A percentile compares a stretch with the other conserved stretches of the same genome.
These are phyloP conservation scores for Pristionchus pacificus DNA, from an alignment of 1,140 invertebrate genomes.

Conservation along the genomic window DNA sequence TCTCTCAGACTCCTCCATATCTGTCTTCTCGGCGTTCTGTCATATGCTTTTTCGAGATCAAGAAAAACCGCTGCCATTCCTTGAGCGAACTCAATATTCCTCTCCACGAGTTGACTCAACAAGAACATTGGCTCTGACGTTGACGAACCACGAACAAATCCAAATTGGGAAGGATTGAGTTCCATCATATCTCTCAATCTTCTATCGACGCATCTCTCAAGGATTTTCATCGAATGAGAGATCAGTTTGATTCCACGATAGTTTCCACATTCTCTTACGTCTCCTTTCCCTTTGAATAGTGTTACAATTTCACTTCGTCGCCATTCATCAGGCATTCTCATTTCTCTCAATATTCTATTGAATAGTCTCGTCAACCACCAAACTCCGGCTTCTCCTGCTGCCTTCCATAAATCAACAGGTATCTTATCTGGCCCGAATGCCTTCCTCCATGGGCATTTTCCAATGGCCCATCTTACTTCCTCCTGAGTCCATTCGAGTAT, in stretches of 20 bases:
- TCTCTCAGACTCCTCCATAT: neutral
- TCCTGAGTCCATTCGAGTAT: neutral
- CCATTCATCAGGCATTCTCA: neutral
- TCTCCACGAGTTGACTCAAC: neutral
- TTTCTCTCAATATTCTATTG: neutral
- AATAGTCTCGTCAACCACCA: neutral
- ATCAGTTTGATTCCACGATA: neutral
- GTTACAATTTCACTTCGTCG: neutral
- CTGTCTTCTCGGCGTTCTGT: too few relatives aligned
- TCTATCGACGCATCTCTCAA: neutral
- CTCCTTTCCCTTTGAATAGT: neutral
- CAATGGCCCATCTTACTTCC: neutral
- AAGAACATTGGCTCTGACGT: neutral
- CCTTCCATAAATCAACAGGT: neutral
- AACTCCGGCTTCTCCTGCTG: neutral
- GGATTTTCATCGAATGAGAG: neutral
- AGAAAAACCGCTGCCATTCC: too few relatives aligned
- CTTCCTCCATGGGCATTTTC: neutral
- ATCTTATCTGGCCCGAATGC: neutral
- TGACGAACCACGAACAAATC: neutral
- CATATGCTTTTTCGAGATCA: too few relatives aligned
- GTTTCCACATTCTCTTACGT: neutral
- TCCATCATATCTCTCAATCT: neutral
- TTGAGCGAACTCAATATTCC: too few relatives aligned
- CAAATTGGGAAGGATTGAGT: neutral